phyloP scores from a whole-genome alignment of 2,888 invertebrate species.

The Lycaena phlaeas region DNA sequence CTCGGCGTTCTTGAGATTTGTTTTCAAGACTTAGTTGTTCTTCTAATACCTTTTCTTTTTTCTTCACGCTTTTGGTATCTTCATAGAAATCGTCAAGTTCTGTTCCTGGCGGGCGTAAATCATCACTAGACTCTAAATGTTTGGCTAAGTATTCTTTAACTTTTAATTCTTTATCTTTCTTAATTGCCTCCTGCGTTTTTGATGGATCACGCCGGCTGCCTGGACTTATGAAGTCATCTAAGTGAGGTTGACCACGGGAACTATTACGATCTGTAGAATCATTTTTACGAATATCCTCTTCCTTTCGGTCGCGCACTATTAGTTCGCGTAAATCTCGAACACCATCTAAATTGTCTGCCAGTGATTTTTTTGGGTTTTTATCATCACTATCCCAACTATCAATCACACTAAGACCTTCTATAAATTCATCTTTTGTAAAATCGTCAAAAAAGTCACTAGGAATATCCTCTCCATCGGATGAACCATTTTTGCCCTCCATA shows the following conservation, averaged over 20 bases:
- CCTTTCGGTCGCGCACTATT: conserved; percentile 24
- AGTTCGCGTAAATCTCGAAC: conserved; percentile 46
- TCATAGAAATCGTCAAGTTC: conserved; percentile 56
- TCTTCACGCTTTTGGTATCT: conserved; percentile 23
- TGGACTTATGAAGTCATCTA: conserved; percentile 50
- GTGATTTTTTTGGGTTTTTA: conserved; percentile 18
- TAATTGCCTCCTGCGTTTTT: conserved; percentile 60
- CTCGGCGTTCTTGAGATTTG: background rate
- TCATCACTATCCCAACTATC: conserved; percentile 54
- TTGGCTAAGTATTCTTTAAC: conserved; percentile 57
- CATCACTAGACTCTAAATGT: conserved; percentile 45
- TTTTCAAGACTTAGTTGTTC: background rate
- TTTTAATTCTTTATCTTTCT: conserved; percentile 55
- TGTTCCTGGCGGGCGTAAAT: conserved; percentile 57
- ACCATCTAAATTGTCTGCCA: conserved; percentile 30
- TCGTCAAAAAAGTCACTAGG: conserved; percentile 67
- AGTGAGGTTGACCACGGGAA: conserved; percentile 24
- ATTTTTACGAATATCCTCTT: conserved; percentile 15
- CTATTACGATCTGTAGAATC: conserved; percentile 14
- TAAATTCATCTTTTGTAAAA: conserved; percentile 57
- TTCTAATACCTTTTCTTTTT: conserved; percentile 8
- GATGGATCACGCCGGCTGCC: conserved; percentile 58
- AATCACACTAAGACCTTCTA: conserved; percentile 60
- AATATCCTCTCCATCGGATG: conserved; percentile 46
- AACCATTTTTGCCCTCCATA: background rate